phyloP scores from a whole-genome alignment of 2,113 vertebrate genomes.

The Panurus biarmicus region DNA sequence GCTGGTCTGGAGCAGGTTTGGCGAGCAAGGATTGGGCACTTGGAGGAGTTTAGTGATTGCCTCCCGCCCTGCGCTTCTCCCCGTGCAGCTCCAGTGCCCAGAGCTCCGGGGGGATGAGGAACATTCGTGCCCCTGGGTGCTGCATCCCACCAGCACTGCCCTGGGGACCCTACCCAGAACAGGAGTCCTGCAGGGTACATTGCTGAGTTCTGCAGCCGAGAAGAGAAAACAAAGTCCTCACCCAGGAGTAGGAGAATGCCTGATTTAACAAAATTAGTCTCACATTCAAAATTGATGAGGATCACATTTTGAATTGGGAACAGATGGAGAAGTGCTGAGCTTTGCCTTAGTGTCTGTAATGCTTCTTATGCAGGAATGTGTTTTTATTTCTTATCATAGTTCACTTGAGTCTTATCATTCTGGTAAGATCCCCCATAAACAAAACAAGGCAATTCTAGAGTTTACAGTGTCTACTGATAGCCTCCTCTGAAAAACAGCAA shows the following conservation, averaged over 20 bases:
- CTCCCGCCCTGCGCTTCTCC: not conserved
- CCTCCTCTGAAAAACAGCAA: not conserved
- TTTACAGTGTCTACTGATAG: not conserved
- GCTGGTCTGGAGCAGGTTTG: not conserved
- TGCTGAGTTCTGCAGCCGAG: not conserved
- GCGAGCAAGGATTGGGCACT: not conserved
- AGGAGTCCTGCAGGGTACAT: constrained; percentile 4
- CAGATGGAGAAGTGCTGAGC: constrained; percentile 73
- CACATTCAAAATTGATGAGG: constrained; percentile 63
- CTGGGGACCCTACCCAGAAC: not conserved
- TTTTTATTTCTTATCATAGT: constrained; percentile 68
- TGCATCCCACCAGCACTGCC: not conserved
- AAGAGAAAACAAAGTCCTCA: constrained; percentile 19
- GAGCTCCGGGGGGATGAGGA: not conserved
- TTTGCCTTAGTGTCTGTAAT: constrained; percentile 64
- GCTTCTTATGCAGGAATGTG: constrained; percentile 57
- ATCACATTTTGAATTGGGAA: constrained; percentile 65
- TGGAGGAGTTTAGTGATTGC: not conserved
- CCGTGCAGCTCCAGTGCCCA: not conserved
- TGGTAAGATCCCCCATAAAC: constrained; percentile 50
- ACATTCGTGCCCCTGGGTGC: not conserved
- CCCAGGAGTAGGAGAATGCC: constrained; percentile 25
- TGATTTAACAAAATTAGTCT: constrained; percentile 56
- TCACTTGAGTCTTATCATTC: constrained; percentile 47
- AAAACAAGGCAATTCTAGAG: constrained; percentile 20